Evolutionary conservation across 37 sponge, comb jelly and placozoan genomes (phyloP), one percentile per base, ranked within the genome.

Genomic region (Cladorhizidae sp.): DNA sequence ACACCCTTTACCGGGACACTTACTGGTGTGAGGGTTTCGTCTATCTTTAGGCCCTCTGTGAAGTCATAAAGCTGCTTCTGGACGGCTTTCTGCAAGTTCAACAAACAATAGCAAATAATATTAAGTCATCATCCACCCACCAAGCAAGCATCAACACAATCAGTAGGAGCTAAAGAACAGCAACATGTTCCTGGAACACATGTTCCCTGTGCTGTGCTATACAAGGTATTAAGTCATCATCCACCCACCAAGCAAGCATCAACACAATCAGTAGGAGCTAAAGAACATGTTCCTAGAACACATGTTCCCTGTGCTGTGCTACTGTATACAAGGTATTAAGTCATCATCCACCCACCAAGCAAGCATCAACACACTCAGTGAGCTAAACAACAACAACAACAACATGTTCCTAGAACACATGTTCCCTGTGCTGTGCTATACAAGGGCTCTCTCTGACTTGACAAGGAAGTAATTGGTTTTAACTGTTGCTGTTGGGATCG

Each of bases 1-100:
- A n/a, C n/a, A n/a, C n/a, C n/a, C n/a, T n/a, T 29, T 41, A 2
- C 25, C 25, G 28, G 3, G 18, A 26, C 3, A 75, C 90, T 78
- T 43, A 90, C 91, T 31, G 84, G 80, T 22, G 88, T 81, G 0
- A 87, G 70, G 0, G 69, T 20, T 35, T 83, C 88, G 22, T 92
- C 88, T 37, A 78, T 40, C 14, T 57, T 80, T 51, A 92, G 81
- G 35, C 75, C 68, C 26, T 76, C 74, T 40, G 88, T 88, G 80
- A 92, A 92, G 64, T 80, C 78, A 26, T 92, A 77, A 55, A 92
- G 54, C 57, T 92, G 81, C 40, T 77, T 75, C 76, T 84, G 74
- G 31, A 89, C 56, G 0, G 64, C 70, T 65, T 85, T 64, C 85
- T 89, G 26, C 50, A 71, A 43, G 9, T 71, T 45, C 3, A 6